Base-by-base conservation (phyloP, 2,797 vertebrate species). In the Amblyopsis hoosieri region DNA sequence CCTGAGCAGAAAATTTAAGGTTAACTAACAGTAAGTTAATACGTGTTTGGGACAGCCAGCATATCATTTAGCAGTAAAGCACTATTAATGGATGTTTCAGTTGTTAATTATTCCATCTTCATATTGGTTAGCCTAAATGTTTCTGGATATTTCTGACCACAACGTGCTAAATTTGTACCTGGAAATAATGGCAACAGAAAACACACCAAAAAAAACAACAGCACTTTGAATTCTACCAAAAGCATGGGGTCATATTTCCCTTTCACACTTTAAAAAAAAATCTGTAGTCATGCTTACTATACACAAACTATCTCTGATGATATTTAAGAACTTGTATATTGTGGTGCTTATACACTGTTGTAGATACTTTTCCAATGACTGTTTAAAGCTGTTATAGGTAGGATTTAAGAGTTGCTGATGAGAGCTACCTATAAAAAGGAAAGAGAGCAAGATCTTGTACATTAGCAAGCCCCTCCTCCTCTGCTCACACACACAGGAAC, bases 211-310 rank as follows among this genome's bases (percentile, higher is more conserved):
- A 2, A 17, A 19, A 19, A 19, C 19, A 19, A 19, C 19, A 19
- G 19, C 19, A 19, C 19, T 19, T 8, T 37, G 1, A 37, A 0
- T 8, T 37, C 33, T 37, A 5, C 4, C 33, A 37, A 37, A 5
- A 37, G 33, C 33, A 37, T 37, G 33, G 33, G 33, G 8, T 37
- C 8, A 37, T 8, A 37, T 37, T 37, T 37, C 33, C 49, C 19
- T 6, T 60, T 66, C 75, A 80, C 79, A 62, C 57, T 78, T 81
- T 71, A 63, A 54, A 83, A 19, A 19, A 19, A 19, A 19, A 19
- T 76, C 81, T 76, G 48, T 75, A 80, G 75, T 76, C 88, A 85
- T 83, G 86, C 88, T 86, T 89, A 79, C 59, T 51, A 81, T 74
- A 87, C 79, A 89, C 69, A 83, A 72, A 70, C 62, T 67, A 67